Base-by-base conservation (phyloP, 2,797 vertebrate genomes). In the Helicolenus hilgendorfi region DNA sequence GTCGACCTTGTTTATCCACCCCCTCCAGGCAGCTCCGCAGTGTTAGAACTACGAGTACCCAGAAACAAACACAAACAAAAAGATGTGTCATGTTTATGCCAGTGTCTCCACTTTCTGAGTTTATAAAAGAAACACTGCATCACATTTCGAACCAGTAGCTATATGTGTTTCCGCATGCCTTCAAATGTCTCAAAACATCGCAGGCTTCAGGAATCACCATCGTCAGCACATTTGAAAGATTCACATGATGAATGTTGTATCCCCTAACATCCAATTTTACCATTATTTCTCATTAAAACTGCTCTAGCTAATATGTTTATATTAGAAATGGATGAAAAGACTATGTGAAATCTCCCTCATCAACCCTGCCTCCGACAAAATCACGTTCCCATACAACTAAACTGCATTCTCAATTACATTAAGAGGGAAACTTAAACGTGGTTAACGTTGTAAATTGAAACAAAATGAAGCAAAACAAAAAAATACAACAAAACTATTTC, bases 1-100 rank as follows among this genome's bases (percentile, higher is more conserved):
- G 75, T 78, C 53, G 24, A 74, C 74, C 79, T 86, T 74, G 33
- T 84, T 79, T 72, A n/a, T 56, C 36, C 2, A 2, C 24, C 35
- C 20, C 20, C 62, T 59, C 4, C 71, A 31, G 59, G 71, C 79
- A 36, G 41, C 70, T 58, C 33, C 55, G 72, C 41, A 0, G 18
- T 22, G 24, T 38, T 49, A 2, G 24, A 84, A 41, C 5, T 27
- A 18, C 3, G 27, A 60, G 7, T 22, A 20, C 14, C 41, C 11
- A 22, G 59, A 89, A 87, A 87, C 58, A 62, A 49, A 63, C 45
- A 31, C 41, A 45, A 45, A 22, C 18, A 55, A 15, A 36, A 70
- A 33, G 24, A 67, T 5, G 13, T 55, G 20, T 71, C 70, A 65
- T 49, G 62, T 60, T 58, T 72, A 35, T 15, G 35, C 24, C 49